Evolutionary conservation across 2,797 vertebrate species (phyloP).

Genomic region (Dicrostonyx torquatus): DNA sequence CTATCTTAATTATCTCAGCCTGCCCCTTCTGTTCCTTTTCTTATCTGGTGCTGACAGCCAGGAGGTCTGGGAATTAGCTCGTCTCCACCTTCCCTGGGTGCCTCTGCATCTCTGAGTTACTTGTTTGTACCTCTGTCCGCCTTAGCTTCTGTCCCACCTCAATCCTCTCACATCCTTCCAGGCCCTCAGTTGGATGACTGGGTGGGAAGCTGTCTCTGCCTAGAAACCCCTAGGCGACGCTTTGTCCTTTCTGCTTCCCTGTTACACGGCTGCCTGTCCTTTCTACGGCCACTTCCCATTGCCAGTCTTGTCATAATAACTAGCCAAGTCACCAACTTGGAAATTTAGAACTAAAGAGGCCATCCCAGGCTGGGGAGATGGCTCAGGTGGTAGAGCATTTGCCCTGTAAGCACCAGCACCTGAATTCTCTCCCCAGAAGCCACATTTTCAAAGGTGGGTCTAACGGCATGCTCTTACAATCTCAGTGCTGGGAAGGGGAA

Average conservation of each 20-base stretch:
- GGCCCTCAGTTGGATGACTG: too few relatives aligned
- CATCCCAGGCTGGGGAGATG: neutral
- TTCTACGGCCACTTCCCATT: neutral
- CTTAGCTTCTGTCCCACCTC: neutral
- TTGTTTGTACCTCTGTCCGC: neutral
- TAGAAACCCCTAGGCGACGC: too few relatives aligned
- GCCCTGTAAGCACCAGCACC: neutral
- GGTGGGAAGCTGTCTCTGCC: neutral
- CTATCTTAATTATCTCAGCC: neutral
- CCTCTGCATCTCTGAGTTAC: neutral
- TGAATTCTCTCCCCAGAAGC: neutral
- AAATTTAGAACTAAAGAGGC: neutral
- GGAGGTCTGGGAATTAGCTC: neutral
- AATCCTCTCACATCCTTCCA: neutral
- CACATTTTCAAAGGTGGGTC: neutral
- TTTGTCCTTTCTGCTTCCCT: neutral
- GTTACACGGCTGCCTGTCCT: fast-evolving
- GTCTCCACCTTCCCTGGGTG: neutral
- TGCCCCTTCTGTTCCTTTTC: neutral
- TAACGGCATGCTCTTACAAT: too few relatives aligned
- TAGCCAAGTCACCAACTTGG: neutral
- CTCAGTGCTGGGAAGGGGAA: neutral
- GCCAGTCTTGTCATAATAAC: neutral
- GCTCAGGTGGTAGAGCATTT: neutral
- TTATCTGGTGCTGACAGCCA: neutral